phyloP scores from a whole-genome alignment of 2,888 invertebrate genomes.

The Perizoma affinitatum region DNA sequence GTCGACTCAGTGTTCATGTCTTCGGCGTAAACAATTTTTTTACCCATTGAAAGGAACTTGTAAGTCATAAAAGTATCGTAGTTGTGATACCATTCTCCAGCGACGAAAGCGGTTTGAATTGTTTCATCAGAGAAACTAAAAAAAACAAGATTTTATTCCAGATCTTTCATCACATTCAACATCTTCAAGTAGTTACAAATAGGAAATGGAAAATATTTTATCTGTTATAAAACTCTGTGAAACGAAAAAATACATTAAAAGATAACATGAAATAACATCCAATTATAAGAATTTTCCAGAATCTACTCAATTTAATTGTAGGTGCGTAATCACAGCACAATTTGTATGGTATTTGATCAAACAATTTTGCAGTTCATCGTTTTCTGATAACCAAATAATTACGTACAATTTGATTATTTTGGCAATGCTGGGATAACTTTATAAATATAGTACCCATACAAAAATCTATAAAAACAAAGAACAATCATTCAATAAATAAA shows the following conservation, averaged over 20 bases:
- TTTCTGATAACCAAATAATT: slow-evolving; percentile 13
- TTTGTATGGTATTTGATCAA: slow-evolving; percentile 5
- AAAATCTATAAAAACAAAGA: too few relatives aligned
- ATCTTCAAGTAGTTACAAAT: too few relatives aligned
- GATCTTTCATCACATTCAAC: too few relatives aligned
- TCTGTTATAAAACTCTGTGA: too few relatives aligned
- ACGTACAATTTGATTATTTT: background rate
- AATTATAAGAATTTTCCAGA: background rate
- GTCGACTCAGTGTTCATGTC: slow-evolving; percentile 43
- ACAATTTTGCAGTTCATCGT: slow-evolving; percentile 12
- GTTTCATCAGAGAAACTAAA: slow-evolving; percentile 57
- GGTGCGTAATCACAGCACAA: too few relatives aligned
- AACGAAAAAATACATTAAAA: too few relatives aligned
- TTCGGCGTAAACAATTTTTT: slow-evolving; percentile 57
- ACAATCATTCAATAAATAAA: too few relatives aligned
- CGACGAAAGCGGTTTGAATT: slow-evolving; percentile 55
- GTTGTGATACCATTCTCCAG: slow-evolving; percentile 68
- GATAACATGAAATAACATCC: too few relatives aligned
- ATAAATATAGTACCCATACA: background rate
- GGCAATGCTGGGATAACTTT: background rate
- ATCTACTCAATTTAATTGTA: background rate
- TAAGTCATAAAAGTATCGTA: slow-evolving; percentile 67
- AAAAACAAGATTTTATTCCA: slow-evolving; percentile 14
- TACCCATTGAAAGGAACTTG: slow-evolving; percentile 61
- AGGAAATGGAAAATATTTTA: background rate